Percentiles rank a stretch among this genome's conserved stretches.
Conservation (phyloP, 1,140 invertebrate genomes). For the Homalodisca vitripennis region DNA sequence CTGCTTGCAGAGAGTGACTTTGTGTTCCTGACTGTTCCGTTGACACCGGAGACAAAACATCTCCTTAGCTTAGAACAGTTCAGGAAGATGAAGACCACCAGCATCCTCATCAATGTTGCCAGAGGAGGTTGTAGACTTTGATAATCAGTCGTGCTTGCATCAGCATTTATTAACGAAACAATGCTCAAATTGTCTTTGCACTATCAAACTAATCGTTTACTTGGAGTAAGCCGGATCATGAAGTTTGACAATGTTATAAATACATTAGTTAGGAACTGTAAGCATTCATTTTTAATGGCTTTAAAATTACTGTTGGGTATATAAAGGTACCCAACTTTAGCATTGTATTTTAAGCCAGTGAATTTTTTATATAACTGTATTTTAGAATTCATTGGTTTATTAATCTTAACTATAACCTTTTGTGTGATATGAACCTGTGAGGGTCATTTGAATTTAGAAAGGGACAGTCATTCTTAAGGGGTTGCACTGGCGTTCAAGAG, state of each 20-base stretch:
- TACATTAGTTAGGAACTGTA: background rate
- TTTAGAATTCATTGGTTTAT: no score
- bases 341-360: no score
- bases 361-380: no score
- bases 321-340: no score
- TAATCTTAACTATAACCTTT: no score
- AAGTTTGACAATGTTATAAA: background rate
- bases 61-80: constrained; percentile 72
- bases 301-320: background rate
- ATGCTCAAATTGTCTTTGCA: constrained; percentile 23
- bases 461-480: no score
- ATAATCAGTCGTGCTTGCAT: no score
- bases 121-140: constrained; percentile 57
- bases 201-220: background rate
- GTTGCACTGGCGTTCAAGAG: no score
- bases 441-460: no score
- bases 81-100: constrained; percentile 72
- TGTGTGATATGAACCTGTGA: no score
- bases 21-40: constrained; percentile 65
- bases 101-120: constrained; percentile 78
- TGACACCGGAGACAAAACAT: constrained; percentile 66
- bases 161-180: no score
- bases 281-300: background rate
- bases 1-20: constrained; percentile 73
- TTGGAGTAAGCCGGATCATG: background rate